These are phyloP conservation scores for Rallus crepitans DNA, from an alignment of 2,797 vertebrate species.

Conservation along the genomic window DNA sequence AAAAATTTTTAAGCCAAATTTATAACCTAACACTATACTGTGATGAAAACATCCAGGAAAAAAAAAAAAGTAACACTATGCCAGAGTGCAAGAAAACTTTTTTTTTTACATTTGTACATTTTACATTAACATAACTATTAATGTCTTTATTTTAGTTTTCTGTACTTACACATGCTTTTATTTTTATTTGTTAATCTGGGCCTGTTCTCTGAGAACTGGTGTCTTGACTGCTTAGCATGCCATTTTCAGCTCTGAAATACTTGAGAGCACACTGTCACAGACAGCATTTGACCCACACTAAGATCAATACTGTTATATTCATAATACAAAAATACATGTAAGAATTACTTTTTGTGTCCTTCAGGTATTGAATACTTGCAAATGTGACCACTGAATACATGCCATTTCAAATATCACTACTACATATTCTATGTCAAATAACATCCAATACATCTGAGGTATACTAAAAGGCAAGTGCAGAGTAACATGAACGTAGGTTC, in stretches of 20 bases:
- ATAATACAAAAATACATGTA: neutral
- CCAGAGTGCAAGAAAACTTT: neutral
- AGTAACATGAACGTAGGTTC: accelerated
- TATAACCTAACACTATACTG: neutral
- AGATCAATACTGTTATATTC: neutral
- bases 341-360: neutral
- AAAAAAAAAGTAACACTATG: neutral
- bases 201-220: neutral
- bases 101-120: neutral
- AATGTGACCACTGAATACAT: neutral
- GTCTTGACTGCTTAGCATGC: neutral
- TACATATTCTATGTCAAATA: neutral
- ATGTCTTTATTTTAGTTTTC: neutral
- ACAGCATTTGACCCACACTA: neutral
- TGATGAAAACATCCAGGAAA: neutral
- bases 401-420: neutral
- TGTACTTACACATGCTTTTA: neutral
- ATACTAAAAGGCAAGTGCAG: neutral
- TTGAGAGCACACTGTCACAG: neutral
- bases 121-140: neutral
- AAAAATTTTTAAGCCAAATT: neutral
- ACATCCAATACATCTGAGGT: neutral
- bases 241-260: constrained; percentile 24
- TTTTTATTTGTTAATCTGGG: constrained; percentile 11
- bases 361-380: neutral